Evolutionary conservation across 2,888 invertebrate species (phyloP).

Genomic region (Drosophila stalkeri): DNA sequence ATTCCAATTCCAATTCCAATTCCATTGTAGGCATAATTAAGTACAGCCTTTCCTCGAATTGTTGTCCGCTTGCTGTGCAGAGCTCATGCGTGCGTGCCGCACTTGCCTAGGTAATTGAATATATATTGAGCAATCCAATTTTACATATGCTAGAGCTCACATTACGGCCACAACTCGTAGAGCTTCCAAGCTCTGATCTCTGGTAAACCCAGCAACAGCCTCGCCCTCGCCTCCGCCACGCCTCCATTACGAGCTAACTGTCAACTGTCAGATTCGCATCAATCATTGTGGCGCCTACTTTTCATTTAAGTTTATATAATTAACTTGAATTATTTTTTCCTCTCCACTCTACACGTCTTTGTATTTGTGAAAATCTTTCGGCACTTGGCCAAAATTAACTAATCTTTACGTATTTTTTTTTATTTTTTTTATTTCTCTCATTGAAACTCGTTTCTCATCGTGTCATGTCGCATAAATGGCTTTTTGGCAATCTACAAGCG

Average conservation of each 20-base stretch:
- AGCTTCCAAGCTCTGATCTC: conserved; percentile 28
- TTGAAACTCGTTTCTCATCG: conserved; percentile 51
- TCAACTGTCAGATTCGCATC: conserved; percentile 47
- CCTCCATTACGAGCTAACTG: neutral
- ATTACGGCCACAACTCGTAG: conserved; percentile 45
- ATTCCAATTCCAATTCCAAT: conserved; percentile 49
- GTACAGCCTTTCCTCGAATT: conserved; percentile 52
- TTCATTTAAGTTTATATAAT: conserved; percentile 26
- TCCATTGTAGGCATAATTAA: conserved; percentile 69
- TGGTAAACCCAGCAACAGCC: neutral
- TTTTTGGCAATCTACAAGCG: conserved; percentile 38
- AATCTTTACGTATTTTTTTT: conserved; percentile 5
- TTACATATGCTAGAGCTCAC: conserved; percentile 34
- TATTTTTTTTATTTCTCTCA: neutral
- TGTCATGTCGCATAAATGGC: conserved; percentile 23
- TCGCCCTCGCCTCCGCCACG: too few relatives aligned
- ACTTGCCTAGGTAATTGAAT: conserved; percentile 63
- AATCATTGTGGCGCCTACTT: conserved; percentile 49
- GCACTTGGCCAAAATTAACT: conserved; percentile 25
- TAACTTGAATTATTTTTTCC: conserved; percentile 20
- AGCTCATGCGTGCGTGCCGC: conserved; percentile 18
- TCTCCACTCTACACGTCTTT: neutral
- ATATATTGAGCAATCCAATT: conserved; percentile 52
- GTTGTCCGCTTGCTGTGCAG: conserved; percentile 19
- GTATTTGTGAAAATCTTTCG: conserved; percentile 49